phyloP scores from a whole-genome alignment of 1,140 invertebrate species.

The Trissolcus basalis region DNA sequence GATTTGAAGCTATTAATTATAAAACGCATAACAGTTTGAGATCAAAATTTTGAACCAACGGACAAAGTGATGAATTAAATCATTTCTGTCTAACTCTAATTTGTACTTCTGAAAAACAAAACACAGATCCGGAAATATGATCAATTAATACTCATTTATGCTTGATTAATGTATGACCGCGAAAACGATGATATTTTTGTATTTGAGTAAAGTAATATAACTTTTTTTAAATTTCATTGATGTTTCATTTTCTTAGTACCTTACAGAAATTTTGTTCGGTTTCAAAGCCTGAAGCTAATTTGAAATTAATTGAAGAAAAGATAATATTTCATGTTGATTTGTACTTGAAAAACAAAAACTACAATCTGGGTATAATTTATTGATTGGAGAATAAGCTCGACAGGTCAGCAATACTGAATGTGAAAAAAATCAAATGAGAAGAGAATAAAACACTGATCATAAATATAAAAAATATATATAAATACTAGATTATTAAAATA shows the following conservation, averaged over 20 bases:
- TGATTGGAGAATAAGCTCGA: slow-evolving; percentile 4
- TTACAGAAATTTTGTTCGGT: neutral
- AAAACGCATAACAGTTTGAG: too few species aligned
- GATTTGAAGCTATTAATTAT: too few species aligned
- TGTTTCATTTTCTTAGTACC: slow-evolving; percentile 9
- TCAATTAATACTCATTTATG: slow-evolving; percentile 30
- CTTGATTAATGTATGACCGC: slow-evolving; percentile 9
- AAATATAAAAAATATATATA: slow-evolving; percentile 36
- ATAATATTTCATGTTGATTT: too few species aligned
- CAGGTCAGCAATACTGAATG: slow-evolving; percentile 22
- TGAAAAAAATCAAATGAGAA: slow-evolving; percentile 48
- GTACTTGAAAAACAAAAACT: too few species aligned
- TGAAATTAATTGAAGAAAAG: too few species aligned
- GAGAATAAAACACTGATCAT: neutral
- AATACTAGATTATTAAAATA: slow-evolving; percentile 49
- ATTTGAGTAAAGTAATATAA: slow-evolving; percentile 30
- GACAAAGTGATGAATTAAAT: too few species aligned
- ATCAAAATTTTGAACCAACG: too few species aligned
- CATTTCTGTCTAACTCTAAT: neutral
- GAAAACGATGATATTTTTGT: slow-evolving; percentile 34
- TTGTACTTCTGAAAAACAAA: neutral
- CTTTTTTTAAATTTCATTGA: slow-evolving; percentile 32
- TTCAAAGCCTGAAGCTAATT: too few species aligned
- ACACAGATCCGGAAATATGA: slow-evolving; percentile 23
- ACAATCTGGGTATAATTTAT: slow-evolving; percentile 7